Conservation (phyloP, 2,113 vertebrate genomes). For the Eudyptes chrysolophus region DNA sequence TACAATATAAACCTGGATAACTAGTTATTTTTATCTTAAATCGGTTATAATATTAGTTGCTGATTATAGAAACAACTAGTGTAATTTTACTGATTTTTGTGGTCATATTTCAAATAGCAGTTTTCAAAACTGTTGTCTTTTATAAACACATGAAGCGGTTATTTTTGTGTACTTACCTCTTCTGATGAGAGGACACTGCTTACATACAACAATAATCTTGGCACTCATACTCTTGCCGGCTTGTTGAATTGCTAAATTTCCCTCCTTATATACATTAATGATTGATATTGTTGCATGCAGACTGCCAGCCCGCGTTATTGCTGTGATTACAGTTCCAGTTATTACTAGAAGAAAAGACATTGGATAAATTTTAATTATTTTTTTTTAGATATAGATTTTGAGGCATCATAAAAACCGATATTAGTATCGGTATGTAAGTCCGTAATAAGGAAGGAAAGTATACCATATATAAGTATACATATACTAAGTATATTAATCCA, state of each 20-base stretch:
- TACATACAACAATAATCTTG: slow-evolving; percentile 90
- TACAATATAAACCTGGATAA: not conserved
- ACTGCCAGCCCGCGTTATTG: slow-evolving; percentile 80
- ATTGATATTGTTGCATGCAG: slow-evolving; percentile 90
- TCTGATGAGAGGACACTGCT: slow-evolving; percentile 91
- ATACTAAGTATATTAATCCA: not conserved
- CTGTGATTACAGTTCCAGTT: slow-evolving; percentile 89
- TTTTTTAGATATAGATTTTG: not conserved
- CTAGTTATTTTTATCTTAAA: not conserved
- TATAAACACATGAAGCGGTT: not conserved
- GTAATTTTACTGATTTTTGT: not conserved
- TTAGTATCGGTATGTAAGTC: not conserved
- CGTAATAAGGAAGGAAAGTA: not conserved
- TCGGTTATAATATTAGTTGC: not conserved
- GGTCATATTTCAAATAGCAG: not conserved
- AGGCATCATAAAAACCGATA: not conserved
- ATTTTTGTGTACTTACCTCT: slow-evolving; percentile 82
- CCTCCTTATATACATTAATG: slow-evolving; percentile 95
- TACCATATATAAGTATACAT: no score
- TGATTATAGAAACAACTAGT: not conserved
- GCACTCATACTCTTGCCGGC: slow-evolving; percentile 96
- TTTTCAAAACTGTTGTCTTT: not conserved
- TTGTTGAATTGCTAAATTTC: slow-evolving; percentile 91
- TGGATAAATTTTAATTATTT: not conserved
- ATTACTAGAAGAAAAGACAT: slow-evolving; percentile 77